A percentile compares a stretch with the other conserved stretches of the same genome.
These are phyloP conservation scores for Hylyphantes graminicola DNA, from an alignment of 1,140 invertebrate genomes.

Conservation along the genomic window DNA sequence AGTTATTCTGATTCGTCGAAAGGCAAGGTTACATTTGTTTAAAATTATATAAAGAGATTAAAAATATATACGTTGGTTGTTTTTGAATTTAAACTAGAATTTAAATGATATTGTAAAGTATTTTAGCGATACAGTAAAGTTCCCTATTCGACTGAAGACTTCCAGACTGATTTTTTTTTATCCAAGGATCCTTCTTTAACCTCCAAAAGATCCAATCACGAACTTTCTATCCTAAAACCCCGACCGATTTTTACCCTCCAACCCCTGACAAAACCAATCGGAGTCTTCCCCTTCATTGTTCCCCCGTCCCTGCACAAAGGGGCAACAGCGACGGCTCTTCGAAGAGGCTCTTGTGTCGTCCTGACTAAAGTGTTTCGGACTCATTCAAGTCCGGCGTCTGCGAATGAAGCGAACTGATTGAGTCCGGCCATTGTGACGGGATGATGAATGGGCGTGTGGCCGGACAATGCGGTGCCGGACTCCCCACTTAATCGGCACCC, in stretches of 20 bases:
- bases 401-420: slow-evolving; percentile 16
- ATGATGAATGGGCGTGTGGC: neutral
- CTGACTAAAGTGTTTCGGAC: slow-evolving; percentile 25
- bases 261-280: slow-evolving; percentile 2
- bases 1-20: too few relatives aligned
- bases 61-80: too few relatives aligned
- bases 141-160: too few relatives aligned
- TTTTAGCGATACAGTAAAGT: too few relatives aligned
- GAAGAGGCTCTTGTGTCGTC: too few relatives aligned
- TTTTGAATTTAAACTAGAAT: too few relatives aligned
- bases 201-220: neutral
- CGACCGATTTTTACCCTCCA: slow-evolving; percentile 24
- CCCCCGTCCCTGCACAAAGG: neutral
- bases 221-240: neutral
- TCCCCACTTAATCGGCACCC: neutral
- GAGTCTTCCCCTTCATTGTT: neutral
- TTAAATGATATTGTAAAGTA: too few relatives aligned
- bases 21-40: too few relatives aligned
- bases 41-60: too few relatives aligned
- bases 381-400: slow-evolving; percentile 22
- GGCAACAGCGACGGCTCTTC: too few relatives aligned
- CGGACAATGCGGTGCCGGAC: slow-evolving; percentile 16
- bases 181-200: too few relatives aligned
- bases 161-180: too few relatives aligned
- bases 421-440: slow-evolving; percentile 12